phyloP scores from a whole-genome alignment of 2,888 invertebrate species.

The Limnephilus marmoratus region DNA sequence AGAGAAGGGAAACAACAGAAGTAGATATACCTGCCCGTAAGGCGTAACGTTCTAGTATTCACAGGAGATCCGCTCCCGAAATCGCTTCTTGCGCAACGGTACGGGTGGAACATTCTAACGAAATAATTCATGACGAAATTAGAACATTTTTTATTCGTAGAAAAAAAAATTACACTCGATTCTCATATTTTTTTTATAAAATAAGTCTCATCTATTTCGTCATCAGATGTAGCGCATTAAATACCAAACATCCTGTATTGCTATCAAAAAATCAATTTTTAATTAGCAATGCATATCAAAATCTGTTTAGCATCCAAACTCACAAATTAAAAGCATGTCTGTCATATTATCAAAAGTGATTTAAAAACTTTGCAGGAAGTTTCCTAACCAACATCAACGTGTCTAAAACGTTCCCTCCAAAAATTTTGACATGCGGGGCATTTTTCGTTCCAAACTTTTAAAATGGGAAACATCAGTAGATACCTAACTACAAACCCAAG shows the following conservation, averaged over 20 bases:
- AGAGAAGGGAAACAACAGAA: no score
- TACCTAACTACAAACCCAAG: background rate
- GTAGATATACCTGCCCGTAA: no score
- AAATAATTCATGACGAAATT: no score
- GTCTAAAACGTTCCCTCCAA: background rate
- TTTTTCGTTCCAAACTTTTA: background rate
- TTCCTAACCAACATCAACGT: background rate
- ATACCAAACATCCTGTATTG: background rate
- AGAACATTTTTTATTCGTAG: no score
- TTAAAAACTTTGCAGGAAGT: background rate
- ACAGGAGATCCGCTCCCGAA: no score
- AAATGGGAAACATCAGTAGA: background rate
- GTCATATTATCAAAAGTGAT: background rate
- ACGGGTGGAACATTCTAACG: no score
- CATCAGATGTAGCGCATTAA: background rate
- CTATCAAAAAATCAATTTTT: background rate
- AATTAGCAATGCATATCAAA: background rate
- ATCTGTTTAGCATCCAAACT: background rate
- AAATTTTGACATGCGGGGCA: background rate
- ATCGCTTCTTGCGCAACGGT: no score
- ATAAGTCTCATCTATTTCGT: no score
- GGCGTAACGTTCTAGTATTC: no score
- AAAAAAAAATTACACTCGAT: no score
- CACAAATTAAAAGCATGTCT: background rate
- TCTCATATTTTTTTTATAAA: no score